Evolutionary conservation across 37 sponge, comb jelly and placozoan species (phyloP).

Genomic region (Haliclona indistincta): DNA sequence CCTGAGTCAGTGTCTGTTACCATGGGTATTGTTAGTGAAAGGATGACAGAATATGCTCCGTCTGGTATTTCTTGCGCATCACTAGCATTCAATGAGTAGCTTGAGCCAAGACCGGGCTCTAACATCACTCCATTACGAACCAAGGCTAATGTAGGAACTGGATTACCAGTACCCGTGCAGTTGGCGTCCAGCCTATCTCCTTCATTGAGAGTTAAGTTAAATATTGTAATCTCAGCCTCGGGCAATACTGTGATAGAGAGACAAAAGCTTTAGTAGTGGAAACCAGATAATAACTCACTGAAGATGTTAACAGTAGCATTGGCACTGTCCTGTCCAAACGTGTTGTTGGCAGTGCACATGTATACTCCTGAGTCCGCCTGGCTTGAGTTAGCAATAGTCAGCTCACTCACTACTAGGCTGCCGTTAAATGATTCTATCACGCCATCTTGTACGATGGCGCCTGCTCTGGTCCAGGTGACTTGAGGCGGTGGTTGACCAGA

Average conservation of each 20-base stretch:
- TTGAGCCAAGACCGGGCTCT: no score
- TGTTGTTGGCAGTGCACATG: constrained; percentile 47
- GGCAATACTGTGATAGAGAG: not conserved
- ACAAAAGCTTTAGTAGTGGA: not conserved
- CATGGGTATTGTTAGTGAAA: not conserved
- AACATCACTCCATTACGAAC: not conserved
- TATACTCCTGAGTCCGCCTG: constrained; percentile 39
- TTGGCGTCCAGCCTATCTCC: not conserved
- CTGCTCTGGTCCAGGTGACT: no score
- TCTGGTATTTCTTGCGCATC: not conserved
- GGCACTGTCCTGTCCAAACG: constrained; percentile 2
- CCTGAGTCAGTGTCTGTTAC: not conserved
- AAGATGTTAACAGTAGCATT: not conserved
- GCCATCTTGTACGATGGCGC: no score
- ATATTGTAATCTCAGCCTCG: no score
- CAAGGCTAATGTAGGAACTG: constrained; percentile 38
- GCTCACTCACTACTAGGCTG: not conserved
- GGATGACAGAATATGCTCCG: not conserved
- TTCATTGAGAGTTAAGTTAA: constrained; percentile 24
- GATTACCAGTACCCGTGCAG: constrained; percentile 47
- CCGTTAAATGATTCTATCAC: no score
- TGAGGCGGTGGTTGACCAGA: constrained; percentile 11
- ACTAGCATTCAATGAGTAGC: no score
- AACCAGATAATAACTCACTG: not conserved
- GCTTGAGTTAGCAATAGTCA: not conserved